A percentile compares a stretch with the other conserved stretches of the same genome.
Conservation (phyloP, 1,140 invertebrate species). For the Alviniconcha marisindica region DNA sequence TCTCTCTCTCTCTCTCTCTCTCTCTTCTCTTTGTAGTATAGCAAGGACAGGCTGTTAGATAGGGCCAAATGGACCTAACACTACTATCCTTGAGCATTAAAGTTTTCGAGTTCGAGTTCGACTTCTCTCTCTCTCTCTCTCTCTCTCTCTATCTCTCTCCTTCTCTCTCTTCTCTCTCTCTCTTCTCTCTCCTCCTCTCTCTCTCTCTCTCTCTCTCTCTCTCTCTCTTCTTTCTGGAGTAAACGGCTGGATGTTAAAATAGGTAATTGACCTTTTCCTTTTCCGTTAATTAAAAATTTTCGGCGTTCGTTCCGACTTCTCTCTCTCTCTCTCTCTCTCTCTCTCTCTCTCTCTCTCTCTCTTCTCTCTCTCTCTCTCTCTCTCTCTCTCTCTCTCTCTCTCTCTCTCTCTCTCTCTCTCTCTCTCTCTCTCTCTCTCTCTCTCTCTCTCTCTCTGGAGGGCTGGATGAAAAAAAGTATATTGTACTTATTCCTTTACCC, state of each 20-base stretch:
- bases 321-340: not conserved
- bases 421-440: constrained; percentile 14
- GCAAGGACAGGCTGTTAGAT: not conserved
- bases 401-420: constrained; percentile 12
- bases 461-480: not conserved
- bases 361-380: not conserved
- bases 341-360: not conserved
- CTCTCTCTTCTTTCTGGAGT: not conserved
- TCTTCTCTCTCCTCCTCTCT: not conserved
- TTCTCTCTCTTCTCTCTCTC: not conserved
- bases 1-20: not conserved
- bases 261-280: too few relatives aligned
- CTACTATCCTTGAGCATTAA: not conserved
- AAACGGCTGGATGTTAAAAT: too few relatives aligned
- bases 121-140: not conserved
- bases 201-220: not conserved
- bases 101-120: not conserved
- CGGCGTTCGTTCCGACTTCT: not conserved
- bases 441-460: not conserved
- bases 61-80: not conserved
- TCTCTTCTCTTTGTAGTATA: not conserved
- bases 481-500: too few relatives aligned
- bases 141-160: constrained; percentile 2
- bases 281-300: too few relatives aligned
- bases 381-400: constrained; percentile 1